Percentiles rank a stretch among this genome's conserved stretches.
These are phyloP conservation scores for Tympanoctomys barrerae DNA, from an alignment of 2,797 vertebrate species.

Conservation along the genomic window DNA sequence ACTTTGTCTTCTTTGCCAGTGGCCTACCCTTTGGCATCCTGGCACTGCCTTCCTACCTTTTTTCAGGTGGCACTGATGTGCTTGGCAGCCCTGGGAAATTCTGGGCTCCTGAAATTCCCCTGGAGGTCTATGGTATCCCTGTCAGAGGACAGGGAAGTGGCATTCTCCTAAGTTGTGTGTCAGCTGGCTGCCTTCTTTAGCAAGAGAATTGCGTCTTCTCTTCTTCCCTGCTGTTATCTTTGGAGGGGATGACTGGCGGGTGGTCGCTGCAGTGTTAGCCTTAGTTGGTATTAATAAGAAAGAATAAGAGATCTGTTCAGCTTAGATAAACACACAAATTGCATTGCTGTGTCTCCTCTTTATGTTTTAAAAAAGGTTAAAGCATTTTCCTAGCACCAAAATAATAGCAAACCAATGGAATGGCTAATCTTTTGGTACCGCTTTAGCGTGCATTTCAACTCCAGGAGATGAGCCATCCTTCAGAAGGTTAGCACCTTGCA, in stretches of 20 bases:
- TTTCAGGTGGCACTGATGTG: not conserved
- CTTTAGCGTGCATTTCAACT: slow-evolving; percentile 45
- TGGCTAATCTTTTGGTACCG: slow-evolving; percentile 37
- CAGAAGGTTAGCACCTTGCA: slow-evolving; percentile 52
- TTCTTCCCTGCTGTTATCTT: slow-evolving; percentile 51
- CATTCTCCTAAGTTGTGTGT: not conserved
- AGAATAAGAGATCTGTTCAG: slow-evolving; percentile 71
- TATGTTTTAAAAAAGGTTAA: slow-evolving; percentile 64
- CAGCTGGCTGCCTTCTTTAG: slow-evolving; percentile 19
- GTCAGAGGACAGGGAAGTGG: not conserved
- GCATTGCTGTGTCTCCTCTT: slow-evolving; percentile 38
- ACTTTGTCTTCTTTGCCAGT: not conserved
- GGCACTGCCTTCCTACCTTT: not conserved
- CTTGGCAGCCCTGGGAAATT: not conserved
- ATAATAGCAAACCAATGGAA: slow-evolving; percentile 69
- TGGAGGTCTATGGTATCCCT: not conserved
- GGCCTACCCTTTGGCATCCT: not conserved
- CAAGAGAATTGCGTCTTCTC: not conserved
- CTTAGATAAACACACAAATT: slow-evolving; percentile 71
- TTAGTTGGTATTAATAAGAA: slow-evolving; percentile 58
- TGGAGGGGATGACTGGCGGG: slow-evolving; percentile 38
- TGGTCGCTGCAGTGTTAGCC: slow-evolving; percentile 35
- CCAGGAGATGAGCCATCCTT: slow-evolving; percentile 29
- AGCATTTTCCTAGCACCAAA: slow-evolving; percentile 51
- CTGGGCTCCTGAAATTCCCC: not conserved